These are phyloP conservation scores for Falco cherrug DNA, from an alignment of 2,797 vertebrate genomes.

Conservation along the genomic window DNA sequence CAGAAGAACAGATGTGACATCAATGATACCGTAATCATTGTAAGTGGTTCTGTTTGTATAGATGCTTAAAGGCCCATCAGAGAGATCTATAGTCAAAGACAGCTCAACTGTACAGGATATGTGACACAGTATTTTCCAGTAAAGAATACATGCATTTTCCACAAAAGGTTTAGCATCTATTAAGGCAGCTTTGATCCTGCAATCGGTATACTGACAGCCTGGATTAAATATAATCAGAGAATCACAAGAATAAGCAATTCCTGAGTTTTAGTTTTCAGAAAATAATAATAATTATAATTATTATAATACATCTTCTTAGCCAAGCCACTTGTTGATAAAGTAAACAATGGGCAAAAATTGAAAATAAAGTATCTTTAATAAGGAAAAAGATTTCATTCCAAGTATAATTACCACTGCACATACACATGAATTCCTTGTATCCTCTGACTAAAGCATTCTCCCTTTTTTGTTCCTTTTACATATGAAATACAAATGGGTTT, in stretches of 20 bases:
- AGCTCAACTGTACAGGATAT: background rate
- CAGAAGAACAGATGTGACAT: conserved; percentile 89
- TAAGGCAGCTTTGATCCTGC: background rate
- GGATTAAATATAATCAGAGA: background rate
- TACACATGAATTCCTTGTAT: background rate
- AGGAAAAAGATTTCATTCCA: background rate
- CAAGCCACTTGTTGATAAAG: background rate
- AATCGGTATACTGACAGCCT: background rate
- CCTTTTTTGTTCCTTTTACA: background rate
- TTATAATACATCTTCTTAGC: background rate
- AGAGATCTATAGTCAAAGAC: background rate
- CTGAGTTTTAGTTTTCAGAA: background rate
- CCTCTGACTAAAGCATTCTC: background rate
- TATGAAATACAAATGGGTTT: background rate
- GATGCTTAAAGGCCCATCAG: background rate
- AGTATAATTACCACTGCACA: background rate
- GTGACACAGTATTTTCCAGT: background rate
- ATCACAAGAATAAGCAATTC: background rate
- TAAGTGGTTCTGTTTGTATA: conserved; percentile 42
- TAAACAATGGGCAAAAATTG: background rate
- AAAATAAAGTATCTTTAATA: background rate
- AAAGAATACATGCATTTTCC: background rate
- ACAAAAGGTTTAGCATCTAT: background rate
- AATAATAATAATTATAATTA: background rate
- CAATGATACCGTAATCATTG: conserved; percentile 50